These are phyloP conservation scores for Cyprinodon variegatus DNA, from an alignment of 2,113 vertebrate genomes.

Conservation along the genomic window DNA sequence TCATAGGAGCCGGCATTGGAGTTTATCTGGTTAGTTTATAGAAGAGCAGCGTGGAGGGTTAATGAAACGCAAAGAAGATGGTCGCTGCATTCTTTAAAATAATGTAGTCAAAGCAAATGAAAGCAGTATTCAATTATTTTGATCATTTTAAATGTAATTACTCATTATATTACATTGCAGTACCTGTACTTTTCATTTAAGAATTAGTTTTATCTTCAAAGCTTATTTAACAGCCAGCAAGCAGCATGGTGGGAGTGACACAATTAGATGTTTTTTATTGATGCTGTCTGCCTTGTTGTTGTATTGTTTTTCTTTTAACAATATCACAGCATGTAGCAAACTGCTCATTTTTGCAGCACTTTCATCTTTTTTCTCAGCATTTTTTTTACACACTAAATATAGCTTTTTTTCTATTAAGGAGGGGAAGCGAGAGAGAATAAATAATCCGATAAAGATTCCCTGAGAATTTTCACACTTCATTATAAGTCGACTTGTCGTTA, in stretches of 20 bases:
- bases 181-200: conserved; percentile 8
- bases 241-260: conserved; percentile 19
- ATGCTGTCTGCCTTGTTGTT: conserved; percentile 29
- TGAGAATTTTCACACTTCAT: conserved; percentile 73
- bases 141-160: neutral
- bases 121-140: neutral
- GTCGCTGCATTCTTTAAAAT: neutral
- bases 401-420: conserved; percentile 64
- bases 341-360: conserved; percentile 40
- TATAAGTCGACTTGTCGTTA: conserved; percentile 63
- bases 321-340: conserved; percentile 48
- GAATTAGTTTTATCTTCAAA: conserved; percentile 26
- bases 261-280: conserved; percentile 34
- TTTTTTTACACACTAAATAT: conserved; percentile 59
- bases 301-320: conserved; percentile 50
- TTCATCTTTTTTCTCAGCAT: conserved; percentile 39
- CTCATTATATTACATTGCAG: neutral
- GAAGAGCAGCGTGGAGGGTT: neutral
- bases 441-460: conserved; percentile 70
- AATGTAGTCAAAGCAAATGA: neutral
- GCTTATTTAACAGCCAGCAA: conserved; percentile 16
- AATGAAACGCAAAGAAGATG: neutral
- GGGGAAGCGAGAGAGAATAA: conserved; percentile 49
- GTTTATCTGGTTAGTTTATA: conserved; percentile 91
- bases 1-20: conserved; percentile 91